Conservation (phyloP, 2,888 invertebrate genomes). For the Drymonia ruficornis region DNA sequence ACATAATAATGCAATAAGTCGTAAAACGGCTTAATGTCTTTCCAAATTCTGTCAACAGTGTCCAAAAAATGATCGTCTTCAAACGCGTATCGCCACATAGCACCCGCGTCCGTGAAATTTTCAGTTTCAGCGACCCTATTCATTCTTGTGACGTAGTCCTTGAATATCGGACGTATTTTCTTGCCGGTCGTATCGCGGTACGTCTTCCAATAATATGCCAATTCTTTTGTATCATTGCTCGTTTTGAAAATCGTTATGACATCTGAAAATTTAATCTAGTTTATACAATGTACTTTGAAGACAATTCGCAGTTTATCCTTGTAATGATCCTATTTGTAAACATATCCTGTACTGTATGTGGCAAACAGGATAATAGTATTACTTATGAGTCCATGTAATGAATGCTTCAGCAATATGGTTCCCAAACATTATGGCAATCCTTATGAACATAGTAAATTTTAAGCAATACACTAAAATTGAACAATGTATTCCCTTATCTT, state of each 20-base stretch:
- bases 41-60: constrained; percentile 81
- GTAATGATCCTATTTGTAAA: too few species aligned
- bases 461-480: too few species aligned
- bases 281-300: not conserved
- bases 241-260: constrained; percentile 70
- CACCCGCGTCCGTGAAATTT: constrained; percentile 74
- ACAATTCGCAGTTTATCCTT: not conserved
- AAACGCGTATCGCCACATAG: constrained; percentile 76
- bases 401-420: too few species aligned
- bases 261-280: constrained; percentile 50
- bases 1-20: constrained; percentile 87
- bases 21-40: constrained; percentile 87
- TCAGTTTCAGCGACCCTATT: constrained; percentile 86
- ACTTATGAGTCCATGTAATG: too few species aligned
- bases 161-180: constrained; percentile 85
- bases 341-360: too few species aligned
- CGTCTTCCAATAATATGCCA: constrained; percentile 86
- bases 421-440: too few species aligned
- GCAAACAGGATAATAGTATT: not conserved
- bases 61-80: constrained; percentile 70
- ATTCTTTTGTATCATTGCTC: constrained; percentile 85
- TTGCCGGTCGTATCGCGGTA: constrained; percentile 87
- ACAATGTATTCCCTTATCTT: too few species aligned
- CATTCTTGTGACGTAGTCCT: constrained; percentile 85
- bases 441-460: too few species aligned